Base-by-base conservation (phyloP, 2,797 vertebrate genomes). In the Gouania willdenowi region DNA sequence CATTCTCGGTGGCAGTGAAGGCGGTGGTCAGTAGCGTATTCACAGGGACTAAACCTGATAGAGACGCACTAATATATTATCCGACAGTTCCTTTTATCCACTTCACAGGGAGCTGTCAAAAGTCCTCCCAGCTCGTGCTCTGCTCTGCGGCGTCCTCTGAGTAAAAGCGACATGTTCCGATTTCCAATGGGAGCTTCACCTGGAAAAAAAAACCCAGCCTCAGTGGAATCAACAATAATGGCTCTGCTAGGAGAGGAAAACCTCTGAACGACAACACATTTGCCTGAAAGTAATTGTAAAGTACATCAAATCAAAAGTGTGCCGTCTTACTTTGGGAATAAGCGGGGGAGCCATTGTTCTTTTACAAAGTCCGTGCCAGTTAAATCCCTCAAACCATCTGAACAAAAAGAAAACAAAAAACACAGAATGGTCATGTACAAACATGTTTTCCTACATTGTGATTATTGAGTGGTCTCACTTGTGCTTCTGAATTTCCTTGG, bases 311-410 rank as follows among this genome's bases (percentile, higher is more conserved):
- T 2, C 7, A 5, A 49, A 41, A 14, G 5, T 21, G 5, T 32
- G 20, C 2, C 2, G 2, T 22, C 86, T 83, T 81, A 91, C 89
- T 54, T 76, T 79, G 15, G 86, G 86, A 57, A 79, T 61, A 41
- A 86, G 13, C 0, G 88, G 82, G 11, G 89, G 61, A 23, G 30
- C 66, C 29, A 87, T 41, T 8, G 82, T 80, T 46, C 79, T 66
- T 46, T 75, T 79, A 42, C 64, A 65, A 13, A 90, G 71, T 18
- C 75, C 77, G 0, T 88, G 81, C 89, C 89, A 90, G 71, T 86
- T 74, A 50, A 91, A 89, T 49, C 82, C 85, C 66, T 89, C 83
- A 69, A 90, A 91, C 89, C 89, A 90, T 48, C 89, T 90, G 53
- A 46, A 55, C 39, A 49, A 45, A 60, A 13, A 58, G 22, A 55